Evolutionary conservation across 1,140 invertebrate genomes (phyloP), one percentile per base, ranked within the genome.

Genomic region (Daktulosphaira vitifoliae): DNA sequence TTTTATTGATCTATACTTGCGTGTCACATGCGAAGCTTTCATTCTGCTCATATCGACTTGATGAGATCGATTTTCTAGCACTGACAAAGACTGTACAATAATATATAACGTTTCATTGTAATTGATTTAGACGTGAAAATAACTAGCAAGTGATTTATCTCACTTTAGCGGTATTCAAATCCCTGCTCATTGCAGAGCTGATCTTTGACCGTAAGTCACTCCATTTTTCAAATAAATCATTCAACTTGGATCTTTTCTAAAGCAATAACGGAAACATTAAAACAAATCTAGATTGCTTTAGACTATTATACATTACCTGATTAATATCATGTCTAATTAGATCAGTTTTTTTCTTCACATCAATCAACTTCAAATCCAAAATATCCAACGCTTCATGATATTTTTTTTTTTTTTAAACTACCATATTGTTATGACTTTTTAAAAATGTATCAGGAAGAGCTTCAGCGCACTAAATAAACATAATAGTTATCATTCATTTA

Each of bases 31-130:
- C 69, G 87, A 83, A 2, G 86, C 86, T 74, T 89, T 87, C 74
- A 86, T 84, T 77, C 84, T 84, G 76, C 88, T 87, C 37, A 89
- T 83, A 53, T 86, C 81, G 3, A 87, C 81, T 67, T 83, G 81
- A 71, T 89, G 86, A 42, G 86, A 85, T 71, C 83, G 81, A 74
- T 88, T 89, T 74, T 88, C 87, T 66, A 89, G 74, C 66, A 81
- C 81, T 3, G 82, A 81, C 3, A 85, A 81, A 67, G 82, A 78
- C 86, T 88, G 71, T 22, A 25, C 23, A 5, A 23, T 5, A 46
- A 48, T 16, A 39, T 9, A 56, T 5, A 11, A 6, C 29, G 29
- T 33, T 33, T 6, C 5, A 33, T 33, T 33, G 11, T 33, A 6
- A 33, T 48, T 48, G 20, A 59, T 26, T 59, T 59, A 59, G 54